Base-by-base conservation (phyloP, 2,113 vertebrate genomes). In the Protobothrops flavoviridis region DNA sequence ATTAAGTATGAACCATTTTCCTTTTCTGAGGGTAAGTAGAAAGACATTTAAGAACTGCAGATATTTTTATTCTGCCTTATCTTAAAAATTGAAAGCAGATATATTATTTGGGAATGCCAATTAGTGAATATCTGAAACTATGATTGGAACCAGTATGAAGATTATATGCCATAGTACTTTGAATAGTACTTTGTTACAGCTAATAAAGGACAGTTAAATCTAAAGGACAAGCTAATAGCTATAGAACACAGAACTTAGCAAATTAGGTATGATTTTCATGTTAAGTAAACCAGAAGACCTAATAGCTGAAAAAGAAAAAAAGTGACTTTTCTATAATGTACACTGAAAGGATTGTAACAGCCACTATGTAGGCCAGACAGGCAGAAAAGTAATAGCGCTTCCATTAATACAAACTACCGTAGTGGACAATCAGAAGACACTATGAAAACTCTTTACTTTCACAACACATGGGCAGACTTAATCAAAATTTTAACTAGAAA, bases 1-100 rank as follows among this genome's bases (percentile, higher is more conserved):
- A 97, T 98, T 89, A 99, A 99, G 96, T 99, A 98, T 53, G 99
- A 99, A 57, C 98, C 98, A 3, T 99, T 99, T 97, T 99, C 98
- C 23, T 99, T 99, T 98, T 95, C 98, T 92, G 99, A 99, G 17
- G 99, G 99, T 99, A 97, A 97, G 99, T 97, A n/a, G 88, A 91
- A 89, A 95, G 61, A 3, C 5, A 10, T 23, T 74, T 56, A 91
- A 39, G 9, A 92, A 91, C 52, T 33, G 53, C 24, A 90, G 55
- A 93, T 4, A 20, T 20, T 0, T 91, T 92, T 15, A 91, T 1
- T 0, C 39, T 26, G 23, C 57, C 17, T 61, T 91, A 52, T 12
- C 45, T 39, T 56, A 92, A 90, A 50, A n/a, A 89, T 91, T 0
- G 59, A 69, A 69, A 69, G 29, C 29, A 69, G 13, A 33, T 69